These are phyloP conservation scores for Cranoglanis bouderius DNA, from an alignment of 2,113 vertebrate species.

Conservation along the genomic window DNA sequence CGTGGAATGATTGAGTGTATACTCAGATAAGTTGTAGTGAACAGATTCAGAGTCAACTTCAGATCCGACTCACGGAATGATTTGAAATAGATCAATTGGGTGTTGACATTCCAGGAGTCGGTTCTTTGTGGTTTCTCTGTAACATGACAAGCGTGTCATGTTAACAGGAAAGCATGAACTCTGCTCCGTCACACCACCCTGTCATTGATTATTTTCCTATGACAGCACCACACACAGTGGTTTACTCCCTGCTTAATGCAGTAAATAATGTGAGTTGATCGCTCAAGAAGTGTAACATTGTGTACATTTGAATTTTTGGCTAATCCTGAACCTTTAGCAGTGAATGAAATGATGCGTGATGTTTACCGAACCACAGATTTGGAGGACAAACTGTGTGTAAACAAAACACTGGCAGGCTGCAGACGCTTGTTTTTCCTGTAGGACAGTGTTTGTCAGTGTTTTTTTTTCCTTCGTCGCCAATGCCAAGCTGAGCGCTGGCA, in stretches of 20 bases:
- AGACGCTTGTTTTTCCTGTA: conserved; percentile 11
- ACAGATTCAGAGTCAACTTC: too few species aligned
- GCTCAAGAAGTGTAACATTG: neutral
- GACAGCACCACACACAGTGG: neutral
- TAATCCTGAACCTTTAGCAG: neutral
- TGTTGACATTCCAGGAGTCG: too few species aligned
- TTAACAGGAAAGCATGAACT: neutral
- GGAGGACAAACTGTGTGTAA: conserved; percentile 10
- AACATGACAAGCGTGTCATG: neutral
- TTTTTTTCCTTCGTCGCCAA: neutral
- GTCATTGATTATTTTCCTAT: neutral
- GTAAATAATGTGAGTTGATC: neutral
- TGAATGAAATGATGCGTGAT: conserved; percentile 14
- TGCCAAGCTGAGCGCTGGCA: conserved; percentile 22
- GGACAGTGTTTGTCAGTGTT: neutral
- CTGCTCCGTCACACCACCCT: neutral
- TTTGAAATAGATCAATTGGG: too few species aligned
- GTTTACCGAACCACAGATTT: neutral
- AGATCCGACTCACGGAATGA: too few species aligned
- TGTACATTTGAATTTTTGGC: neutral
- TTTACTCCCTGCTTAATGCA: neutral
- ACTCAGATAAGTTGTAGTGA: too few species aligned
- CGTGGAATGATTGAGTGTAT: too few species aligned
- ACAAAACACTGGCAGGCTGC: neutral
- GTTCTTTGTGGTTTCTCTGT: neutral